Percentiles rank a stretch among this genome's conserved stretches.
Evolutionary conservation across 2,888 invertebrate species (phyloP).

Genomic region (Drosophila mayaguana): DNA sequence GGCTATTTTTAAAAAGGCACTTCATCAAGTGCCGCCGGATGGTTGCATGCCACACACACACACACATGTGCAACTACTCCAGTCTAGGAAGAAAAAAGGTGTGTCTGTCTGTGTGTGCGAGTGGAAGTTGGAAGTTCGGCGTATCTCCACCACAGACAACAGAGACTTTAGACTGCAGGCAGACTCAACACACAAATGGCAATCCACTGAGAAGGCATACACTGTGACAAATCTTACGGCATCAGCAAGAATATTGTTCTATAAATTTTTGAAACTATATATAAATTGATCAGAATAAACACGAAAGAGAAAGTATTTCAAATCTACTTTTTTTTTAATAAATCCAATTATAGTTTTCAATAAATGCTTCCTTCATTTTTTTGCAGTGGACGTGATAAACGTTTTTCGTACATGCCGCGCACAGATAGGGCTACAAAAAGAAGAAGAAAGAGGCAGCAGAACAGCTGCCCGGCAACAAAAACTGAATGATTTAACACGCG

Average conservation of each 20-base stretch:
- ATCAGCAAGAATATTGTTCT: not conserved
- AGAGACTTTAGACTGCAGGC: conserved; percentile 3
- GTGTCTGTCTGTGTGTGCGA: conserved; percentile 3
- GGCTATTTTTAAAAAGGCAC: conserved; percentile 62
- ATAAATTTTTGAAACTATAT: too few relatives aligned
- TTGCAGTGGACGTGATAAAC: not conserved
- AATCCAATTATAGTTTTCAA: not conserved
- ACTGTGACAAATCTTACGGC: not conserved
- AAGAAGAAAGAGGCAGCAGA: not conserved
- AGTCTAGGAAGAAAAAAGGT: conserved; percentile 13
- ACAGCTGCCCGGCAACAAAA: conserved; percentile 21
- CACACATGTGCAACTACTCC: conserved; percentile 2
- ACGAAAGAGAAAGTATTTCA: too few relatives aligned
- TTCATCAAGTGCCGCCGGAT: conserved; percentile 57
- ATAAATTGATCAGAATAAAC: too few relatives aligned
- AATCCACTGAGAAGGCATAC: not conserved
- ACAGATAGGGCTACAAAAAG: not conserved
- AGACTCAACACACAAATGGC: conserved; percentile 9
- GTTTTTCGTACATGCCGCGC: not conserved
- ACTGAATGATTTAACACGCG: conserved; percentile 31
- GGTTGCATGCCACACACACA: conserved; percentile 51
- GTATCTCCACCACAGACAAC: conserved; percentile 8
- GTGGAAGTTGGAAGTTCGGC: conserved; percentile 17
- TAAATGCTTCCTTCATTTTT: not conserved
- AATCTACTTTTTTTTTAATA: too few relatives aligned